These are phyloP conservation scores for Panthera uncia DNA, from an alignment of 2,113 vertebrate genomes.

Conservation along the genomic window DNA sequence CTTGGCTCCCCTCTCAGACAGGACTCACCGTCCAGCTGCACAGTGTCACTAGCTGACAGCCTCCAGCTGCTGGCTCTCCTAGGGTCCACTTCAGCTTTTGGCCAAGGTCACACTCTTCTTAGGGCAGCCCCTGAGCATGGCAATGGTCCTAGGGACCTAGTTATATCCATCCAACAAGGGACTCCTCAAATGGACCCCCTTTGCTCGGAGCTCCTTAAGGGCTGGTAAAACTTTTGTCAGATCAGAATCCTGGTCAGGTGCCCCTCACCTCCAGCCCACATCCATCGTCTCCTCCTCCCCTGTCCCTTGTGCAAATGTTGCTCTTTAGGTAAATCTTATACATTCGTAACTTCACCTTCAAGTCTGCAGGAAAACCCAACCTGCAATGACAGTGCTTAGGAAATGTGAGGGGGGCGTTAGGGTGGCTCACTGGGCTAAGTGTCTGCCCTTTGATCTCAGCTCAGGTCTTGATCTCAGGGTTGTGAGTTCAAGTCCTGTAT, in stretches of 20 bases:
- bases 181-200: not conserved
- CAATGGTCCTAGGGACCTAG: not conserved
- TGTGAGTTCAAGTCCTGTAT: too few species aligned
- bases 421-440: too few species aligned
- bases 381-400: not conserved
- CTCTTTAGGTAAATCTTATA: not conserved
- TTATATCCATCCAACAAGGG: not conserved
- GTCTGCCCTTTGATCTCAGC: too few species aligned
- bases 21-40: not conserved
- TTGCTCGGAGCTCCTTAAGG: not conserved
- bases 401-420: not conserved
- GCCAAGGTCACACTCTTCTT: not conserved
- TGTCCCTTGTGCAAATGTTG: not conserved
- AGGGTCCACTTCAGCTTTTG: not conserved
- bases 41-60: not conserved
- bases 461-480: too few species aligned
- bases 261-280: not conserved
- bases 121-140: not conserved
- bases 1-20: not conserved
- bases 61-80: not conserved
- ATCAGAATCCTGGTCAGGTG: not conserved
- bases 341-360: not conserved
- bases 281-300: not conserved
- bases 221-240: not conserved
- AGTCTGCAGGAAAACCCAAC: not conserved